These are phyloP conservation scores for Branchinecta sandiegonensis DNA, from an alignment of 2,888 invertebrate species.

Conservation along the genomic window DNA sequence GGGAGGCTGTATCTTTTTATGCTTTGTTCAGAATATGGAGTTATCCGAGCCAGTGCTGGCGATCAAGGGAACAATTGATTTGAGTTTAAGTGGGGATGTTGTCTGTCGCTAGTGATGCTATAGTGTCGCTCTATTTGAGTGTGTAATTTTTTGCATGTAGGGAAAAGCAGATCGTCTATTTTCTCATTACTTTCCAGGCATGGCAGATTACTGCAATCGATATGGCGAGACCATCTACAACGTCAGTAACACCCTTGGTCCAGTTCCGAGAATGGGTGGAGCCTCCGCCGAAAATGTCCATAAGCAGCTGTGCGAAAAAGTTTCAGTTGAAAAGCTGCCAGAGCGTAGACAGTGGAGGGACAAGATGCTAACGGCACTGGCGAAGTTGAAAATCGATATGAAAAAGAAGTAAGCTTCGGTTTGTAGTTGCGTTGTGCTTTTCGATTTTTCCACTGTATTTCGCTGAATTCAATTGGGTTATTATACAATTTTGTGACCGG, in stretches of 20 bases:
- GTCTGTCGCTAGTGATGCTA: no score
- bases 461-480: no score
- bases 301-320: conserved; percentile 53
- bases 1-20: no score
- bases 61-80: no score
- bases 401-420: neutral
- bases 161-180: no score
- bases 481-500: no score
- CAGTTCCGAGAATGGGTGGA: conserved; percentile 56
- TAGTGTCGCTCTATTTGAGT: no score
- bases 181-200: conserved; percentile 35
- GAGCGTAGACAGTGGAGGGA: conserved; percentile 69
- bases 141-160: neutral
- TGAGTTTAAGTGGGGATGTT: no score
- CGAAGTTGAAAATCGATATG: conserved; percentile 56
- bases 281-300: conserved; percentile 50
- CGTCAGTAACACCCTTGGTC: conserved; percentile 57
- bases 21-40: no score
- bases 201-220: conserved; percentile 46
- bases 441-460: no score
- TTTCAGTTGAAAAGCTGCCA: conserved; percentile 55
- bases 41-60: no score
- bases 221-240: conserved; percentile 46
- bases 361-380: conserved; percentile 59
- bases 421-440: no score